phyloP scores from a whole-genome alignment of 2,113 vertebrate genomes.

The Poecile atricapillus region DNA sequence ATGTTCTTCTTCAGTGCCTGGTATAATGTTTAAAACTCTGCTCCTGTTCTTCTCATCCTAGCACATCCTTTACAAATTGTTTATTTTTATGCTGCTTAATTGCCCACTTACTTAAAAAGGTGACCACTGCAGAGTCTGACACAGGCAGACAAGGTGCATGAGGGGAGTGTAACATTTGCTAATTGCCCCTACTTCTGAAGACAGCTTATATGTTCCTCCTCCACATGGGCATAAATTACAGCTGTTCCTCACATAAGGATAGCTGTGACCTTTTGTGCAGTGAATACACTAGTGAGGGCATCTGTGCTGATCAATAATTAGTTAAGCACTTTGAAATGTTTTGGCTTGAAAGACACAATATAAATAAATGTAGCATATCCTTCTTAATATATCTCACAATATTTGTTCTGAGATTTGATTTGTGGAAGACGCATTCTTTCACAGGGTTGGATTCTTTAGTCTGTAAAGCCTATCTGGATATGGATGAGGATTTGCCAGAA shows the following conservation, averaged over 20 bases:
- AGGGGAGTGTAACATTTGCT: not conserved
- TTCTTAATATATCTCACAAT: not conserved
- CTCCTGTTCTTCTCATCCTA: not conserved
- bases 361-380: not conserved
- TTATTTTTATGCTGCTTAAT: not conserved
- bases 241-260: not conserved
- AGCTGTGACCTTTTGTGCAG: not conserved
- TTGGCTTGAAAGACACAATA: not conserved
- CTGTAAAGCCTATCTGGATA: not conserved
- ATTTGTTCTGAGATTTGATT: conserved; percentile 25
- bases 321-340: conserved; percentile 29
- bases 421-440: not conserved
- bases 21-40: not conserved
- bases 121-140: not conserved
- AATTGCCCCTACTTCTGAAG: not conserved
- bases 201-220: not conserved
- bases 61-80: not conserved
- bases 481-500: not conserved
- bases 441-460: not conserved
- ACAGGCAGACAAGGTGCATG: not conserved
- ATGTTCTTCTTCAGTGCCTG: not conserved
- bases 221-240: not conserved
- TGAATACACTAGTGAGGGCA: not conserved
- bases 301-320: not conserved
- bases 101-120: not conserved